These are phyloP conservation scores for Sorex araneus DNA, from an alignment of 2,113 vertebrate genomes.

Conservation along the genomic window DNA sequence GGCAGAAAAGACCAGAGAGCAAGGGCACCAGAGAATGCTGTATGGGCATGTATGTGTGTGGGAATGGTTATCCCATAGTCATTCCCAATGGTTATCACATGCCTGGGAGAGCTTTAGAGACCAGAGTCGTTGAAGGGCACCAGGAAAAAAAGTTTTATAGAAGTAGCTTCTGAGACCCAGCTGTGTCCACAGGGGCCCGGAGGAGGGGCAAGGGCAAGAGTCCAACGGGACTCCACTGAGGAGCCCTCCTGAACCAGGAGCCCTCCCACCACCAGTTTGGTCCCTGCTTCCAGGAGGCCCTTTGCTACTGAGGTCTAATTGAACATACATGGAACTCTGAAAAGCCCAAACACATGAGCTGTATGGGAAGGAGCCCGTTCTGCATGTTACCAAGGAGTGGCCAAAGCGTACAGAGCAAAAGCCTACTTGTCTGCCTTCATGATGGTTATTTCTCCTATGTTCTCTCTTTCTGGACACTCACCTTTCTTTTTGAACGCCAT, in stretches of 20 bases:
- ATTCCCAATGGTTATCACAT: too few species aligned
- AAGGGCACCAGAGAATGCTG: not conserved
- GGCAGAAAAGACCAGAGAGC: not conserved
- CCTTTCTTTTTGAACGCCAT: not conserved
- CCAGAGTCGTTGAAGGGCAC: not conserved
- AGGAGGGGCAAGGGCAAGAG: not conserved
- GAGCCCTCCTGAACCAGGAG: not conserved
- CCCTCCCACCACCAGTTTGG: not conserved
- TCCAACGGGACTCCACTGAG: not conserved
- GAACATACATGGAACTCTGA: not conserved
- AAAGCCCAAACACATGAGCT: not conserved
- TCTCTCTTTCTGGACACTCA: not conserved
- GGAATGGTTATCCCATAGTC: too few species aligned
- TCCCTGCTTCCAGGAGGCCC: not conserved
- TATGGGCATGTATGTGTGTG: not conserved
- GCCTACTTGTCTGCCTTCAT: not conserved
- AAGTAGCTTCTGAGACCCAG: not conserved
- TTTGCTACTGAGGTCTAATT: not conserved
- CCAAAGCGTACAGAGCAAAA: not conserved
- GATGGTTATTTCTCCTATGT: not conserved
- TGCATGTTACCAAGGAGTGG: conserved; percentile 31
- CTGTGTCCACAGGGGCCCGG: not conserved
- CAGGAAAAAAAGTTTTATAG: not conserved
- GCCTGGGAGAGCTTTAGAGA: not conserved
- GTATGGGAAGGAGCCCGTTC: not conserved